Conservation (phyloP, 2,888 invertebrate species). For the Mystacides longicornis region DNA sequence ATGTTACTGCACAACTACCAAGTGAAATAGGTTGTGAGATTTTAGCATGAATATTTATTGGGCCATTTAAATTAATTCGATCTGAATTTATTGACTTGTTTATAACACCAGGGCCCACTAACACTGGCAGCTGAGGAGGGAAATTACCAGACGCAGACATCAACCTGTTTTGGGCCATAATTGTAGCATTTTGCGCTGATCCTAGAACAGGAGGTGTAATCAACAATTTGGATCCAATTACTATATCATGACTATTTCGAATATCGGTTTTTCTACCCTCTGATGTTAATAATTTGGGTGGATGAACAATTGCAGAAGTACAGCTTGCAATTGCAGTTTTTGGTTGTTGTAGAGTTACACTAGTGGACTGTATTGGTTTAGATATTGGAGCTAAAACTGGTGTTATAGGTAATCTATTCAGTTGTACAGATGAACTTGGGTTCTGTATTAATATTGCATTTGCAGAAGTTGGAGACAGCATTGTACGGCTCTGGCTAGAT, state of each 20-base stretch:
- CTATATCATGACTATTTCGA: constrained; percentile 31
- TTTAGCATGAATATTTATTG: not conserved
- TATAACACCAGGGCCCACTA: constrained; percentile 39
- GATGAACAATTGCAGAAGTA: constrained; percentile 34
- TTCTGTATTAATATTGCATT: constrained; percentile 45
- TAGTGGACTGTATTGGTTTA: constrained; percentile 49
- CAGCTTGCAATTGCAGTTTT: constrained; percentile 33
- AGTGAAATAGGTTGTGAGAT: not conserved
- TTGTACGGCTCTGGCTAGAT: constrained; percentile 33
- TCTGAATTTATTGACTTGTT: constrained; percentile 37
- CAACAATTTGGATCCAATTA: constrained; percentile 37
- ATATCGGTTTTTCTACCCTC: constrained; percentile 37
- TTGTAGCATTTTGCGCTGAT: constrained; percentile 39
- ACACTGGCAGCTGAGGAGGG: constrained; percentile 31
- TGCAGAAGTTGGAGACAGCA: constrained; percentile 43
- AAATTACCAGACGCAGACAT: constrained; percentile 30
- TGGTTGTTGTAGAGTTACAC: constrained; percentile 37
- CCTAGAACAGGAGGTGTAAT: constrained; percentile 40
- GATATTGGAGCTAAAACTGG: constrained; percentile 51
- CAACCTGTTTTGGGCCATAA: constrained; percentile 44
- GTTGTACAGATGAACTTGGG: constrained; percentile 42
- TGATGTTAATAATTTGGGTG: constrained; percentile 38
- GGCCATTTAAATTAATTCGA: constrained; percentile 10
- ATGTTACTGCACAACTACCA: no score
- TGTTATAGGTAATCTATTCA: constrained; percentile 51